Evolutionary conservation across 2,797 vertebrate genomes (phyloP).

Genomic region (Diceros bicornis): DNA sequence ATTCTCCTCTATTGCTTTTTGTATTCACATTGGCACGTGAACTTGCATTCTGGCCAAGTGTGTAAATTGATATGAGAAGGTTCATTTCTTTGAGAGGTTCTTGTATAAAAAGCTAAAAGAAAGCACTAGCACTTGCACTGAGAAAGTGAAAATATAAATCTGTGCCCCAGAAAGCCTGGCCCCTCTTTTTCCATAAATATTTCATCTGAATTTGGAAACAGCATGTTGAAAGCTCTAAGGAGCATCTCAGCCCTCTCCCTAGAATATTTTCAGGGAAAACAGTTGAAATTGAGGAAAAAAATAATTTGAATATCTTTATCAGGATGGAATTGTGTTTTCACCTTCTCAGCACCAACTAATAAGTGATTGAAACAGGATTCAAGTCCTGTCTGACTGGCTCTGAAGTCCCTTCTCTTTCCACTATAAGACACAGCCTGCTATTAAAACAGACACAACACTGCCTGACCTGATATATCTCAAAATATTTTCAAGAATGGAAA

Average conservation of each 20-base stretch:
- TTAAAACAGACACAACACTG: neutral
- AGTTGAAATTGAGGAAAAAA: neutral
- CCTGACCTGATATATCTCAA: neutral
- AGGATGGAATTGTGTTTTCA: neutral
- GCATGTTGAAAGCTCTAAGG: neutral
- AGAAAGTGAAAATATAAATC: neutral
- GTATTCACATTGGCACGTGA: neutral
- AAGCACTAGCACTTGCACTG: neutral
- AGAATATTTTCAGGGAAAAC: neutral
- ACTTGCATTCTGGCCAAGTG: neutral
- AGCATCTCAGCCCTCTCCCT: neutral
- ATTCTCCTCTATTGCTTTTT: neutral
- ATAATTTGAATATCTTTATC: neutral
- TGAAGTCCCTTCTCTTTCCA: neutral
- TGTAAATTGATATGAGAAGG: neutral
- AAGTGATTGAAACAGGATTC: neutral
- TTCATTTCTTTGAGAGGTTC: neutral
- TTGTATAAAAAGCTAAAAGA: neutral
- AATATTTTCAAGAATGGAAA: constrained; percentile 19
- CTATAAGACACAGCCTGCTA: neutral
- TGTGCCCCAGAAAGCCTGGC: neutral
- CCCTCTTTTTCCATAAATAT: neutral
- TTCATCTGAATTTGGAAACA: neutral
- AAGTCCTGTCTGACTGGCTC: neutral
- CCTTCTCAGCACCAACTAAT: neutral